A percentile compares a stretch with the other conserved stretches of the same genome.
phyloP scores from a whole-genome alignment of 2,797 vertebrate species.

The Sebastes itinus region DNA sequence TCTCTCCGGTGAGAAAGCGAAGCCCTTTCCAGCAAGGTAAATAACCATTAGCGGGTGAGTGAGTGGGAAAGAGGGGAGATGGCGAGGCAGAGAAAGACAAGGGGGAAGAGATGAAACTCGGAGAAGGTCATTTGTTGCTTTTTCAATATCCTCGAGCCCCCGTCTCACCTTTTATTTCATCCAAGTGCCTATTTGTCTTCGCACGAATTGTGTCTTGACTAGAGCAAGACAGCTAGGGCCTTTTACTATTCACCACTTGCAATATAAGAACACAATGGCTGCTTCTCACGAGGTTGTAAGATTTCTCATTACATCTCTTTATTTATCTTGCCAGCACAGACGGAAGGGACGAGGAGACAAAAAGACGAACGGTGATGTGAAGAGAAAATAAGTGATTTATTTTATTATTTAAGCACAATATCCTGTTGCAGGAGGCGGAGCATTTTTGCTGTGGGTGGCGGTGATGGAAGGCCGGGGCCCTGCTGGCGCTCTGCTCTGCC shows the following conservation, averaged over 20 bases:
- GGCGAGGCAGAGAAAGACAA: constrained; percentile 27
- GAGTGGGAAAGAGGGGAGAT: constrained; percentile 68
- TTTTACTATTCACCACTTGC: constrained; percentile 70
- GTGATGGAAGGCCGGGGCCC: constrained; percentile 33
- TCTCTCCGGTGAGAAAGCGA: constrained; percentile 82
- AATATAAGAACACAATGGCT: constrained; percentile 77
- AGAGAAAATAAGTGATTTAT: constrained; percentile 32
- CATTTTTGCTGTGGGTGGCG: constrained; percentile 40
- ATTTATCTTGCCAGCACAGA: constrained; percentile 69
- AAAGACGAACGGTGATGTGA: constrained; percentile 17
- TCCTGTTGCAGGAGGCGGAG: constrained; percentile 52
- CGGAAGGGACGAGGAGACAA: neutral
- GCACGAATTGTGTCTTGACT: constrained; percentile 54
- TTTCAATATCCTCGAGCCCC: constrained; percentile 79
- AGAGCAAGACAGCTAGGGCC: constrained; percentile 46
- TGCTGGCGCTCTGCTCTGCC: constrained; percentile 16
- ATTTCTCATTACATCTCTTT: constrained; percentile 80
- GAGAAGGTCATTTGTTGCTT: constrained; percentile 85
- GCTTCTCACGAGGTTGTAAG: constrained; percentile 55
- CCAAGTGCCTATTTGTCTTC: constrained; percentile 81
- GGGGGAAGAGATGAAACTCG: constrained; percentile 78
- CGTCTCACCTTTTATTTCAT: constrained; percentile 71
- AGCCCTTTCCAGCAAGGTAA: constrained; percentile 88
- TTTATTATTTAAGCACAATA: constrained; percentile 70
- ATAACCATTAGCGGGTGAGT: constrained; percentile 83